phyloP scores from a whole-genome alignment of 2,797 vertebrate species.

The Rhynchotus rufescens region DNA sequence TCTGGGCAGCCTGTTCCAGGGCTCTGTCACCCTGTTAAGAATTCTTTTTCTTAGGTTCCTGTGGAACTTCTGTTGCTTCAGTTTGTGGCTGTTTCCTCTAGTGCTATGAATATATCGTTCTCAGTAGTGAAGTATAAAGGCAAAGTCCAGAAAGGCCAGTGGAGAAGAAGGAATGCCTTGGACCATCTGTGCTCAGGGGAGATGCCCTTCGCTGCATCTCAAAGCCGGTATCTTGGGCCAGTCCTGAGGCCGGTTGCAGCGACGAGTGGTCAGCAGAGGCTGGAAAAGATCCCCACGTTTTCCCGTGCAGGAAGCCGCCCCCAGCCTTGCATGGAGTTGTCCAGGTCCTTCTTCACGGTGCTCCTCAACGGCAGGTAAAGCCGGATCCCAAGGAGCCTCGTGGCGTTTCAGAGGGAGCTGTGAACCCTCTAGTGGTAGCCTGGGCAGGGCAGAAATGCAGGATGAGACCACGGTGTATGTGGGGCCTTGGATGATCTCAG shows the following conservation, averaged over 20 bases:
- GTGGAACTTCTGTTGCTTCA: too few species aligned
- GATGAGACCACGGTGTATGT: accelerated
- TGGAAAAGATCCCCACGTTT: not conserved
- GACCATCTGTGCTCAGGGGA: not conserved
- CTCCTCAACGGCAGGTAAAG: not conserved
- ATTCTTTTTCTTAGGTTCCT: too few species aligned
- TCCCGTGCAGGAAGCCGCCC: not conserved
- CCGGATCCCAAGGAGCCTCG: not conserved
- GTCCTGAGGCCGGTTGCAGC: not conserved
- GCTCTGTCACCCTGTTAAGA: too few species aligned
- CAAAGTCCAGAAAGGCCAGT: not conserved
- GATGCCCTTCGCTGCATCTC: not conserved
- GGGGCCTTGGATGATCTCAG: accelerated
- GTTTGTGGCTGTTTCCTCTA: too few species aligned
- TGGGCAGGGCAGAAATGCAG: not conserved
- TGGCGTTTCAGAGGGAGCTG: not conserved
- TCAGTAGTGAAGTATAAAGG: not conserved
- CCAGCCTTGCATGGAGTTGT: not conserved
- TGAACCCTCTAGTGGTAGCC: not conserved
- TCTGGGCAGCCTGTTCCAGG: too few species aligned
- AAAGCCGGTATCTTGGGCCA: not conserved
- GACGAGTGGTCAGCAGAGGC: not conserved
- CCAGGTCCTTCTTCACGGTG: not conserved
- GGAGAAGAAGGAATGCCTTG: not conserved
- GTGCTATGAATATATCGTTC: not conserved